Evolutionary conservation across 2,113 vertebrate species (phyloP), one percentile per base, ranked within the genome.

Genomic region (Stictonetta naevosa): DNA sequence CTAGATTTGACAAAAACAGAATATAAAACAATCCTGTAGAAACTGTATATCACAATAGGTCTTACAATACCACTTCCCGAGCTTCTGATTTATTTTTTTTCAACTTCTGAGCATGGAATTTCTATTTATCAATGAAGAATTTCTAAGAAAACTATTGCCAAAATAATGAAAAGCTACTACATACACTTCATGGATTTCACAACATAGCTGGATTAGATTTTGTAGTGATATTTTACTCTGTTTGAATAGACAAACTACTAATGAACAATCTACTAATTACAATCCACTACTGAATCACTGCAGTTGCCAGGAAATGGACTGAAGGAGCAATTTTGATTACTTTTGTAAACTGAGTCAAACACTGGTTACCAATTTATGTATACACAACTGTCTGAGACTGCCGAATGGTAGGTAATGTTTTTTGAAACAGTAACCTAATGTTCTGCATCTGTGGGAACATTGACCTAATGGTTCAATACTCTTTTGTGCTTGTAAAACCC

Each of bases 321-420:
- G 82, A 90, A 86, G 17, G 38, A 94, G 34, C 29, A 96, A 86
- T 93, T 95, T 94, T 67, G 29, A 90, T 94, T 92, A 72, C 31
- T 86, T 84, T 69, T 78, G 31, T 55, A 74, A 84, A 76, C 33
- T 48, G 73, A 83, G 29, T 52, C 26, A 75, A 90, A 96, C 34
- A 42, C 20, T 76, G 78, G 50, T 80, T 94, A 80, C 71, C 52
- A 58, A 13, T 84, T 85, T 86, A 68, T 83, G 82, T 93, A 84
- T 29, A 85, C 46, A 86, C 29, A 83, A 72, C 26, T 91, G 40
- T 71, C 48, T 90, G 76, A 93, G 31, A 31, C 73, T n/a, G 87
- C 38, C 23, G 83, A 92, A 67, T 69, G 52, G 46, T 15, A 74
- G 23, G 58, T 66, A 92, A 83, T 53, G 38, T 4, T 80, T 95